These are phyloP conservation scores for Xanthorhoe designata DNA, from an alignment of 2,888 invertebrate species.

Conservation along the genomic window DNA sequence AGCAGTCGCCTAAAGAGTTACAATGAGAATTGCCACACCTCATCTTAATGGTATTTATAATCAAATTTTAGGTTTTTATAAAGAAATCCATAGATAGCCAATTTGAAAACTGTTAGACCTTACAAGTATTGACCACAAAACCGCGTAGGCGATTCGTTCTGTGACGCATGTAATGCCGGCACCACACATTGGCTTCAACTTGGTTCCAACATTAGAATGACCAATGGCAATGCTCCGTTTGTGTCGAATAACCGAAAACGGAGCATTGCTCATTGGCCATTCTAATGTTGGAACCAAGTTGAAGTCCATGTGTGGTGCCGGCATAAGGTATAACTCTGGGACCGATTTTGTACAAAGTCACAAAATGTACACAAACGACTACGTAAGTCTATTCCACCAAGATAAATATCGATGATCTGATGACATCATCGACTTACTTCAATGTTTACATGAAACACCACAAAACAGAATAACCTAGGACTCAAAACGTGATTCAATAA, in stretches of 20 bases:
- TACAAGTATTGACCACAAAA: slow-evolving; percentile 57
- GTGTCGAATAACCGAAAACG: no score
- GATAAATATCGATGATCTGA: slow-evolving; percentile 50
- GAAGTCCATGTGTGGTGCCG: no score
- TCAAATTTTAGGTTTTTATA: slow-evolving; percentile 17
- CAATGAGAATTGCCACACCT: slow-evolving; percentile 20
- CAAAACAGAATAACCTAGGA: slow-evolving; percentile 5
- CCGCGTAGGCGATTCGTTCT: slow-evolving; percentile 58
- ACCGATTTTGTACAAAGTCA: slow-evolving; percentile 59
- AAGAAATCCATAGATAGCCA: slow-evolving; percentile 15
- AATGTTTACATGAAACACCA: slow-evolving; percentile 60
- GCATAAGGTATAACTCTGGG: slow-evolving; percentile 51
- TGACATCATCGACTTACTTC: slow-evolving; percentile 74
- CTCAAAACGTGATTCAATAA: not conserved
- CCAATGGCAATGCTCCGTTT: no score
- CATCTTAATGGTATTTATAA: slow-evolving; percentile 16
- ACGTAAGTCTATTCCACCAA: slow-evolving; percentile 52
- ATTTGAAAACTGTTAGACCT: slow-evolving; percentile 53
- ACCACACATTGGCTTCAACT: no score
- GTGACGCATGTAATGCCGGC: slow-evolving; percentile 72
- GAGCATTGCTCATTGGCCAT: no score
- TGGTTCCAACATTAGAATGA: no score
- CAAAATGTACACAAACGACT: slow-evolving; percentile 42
- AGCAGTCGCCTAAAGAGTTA: slow-evolving; percentile 15
- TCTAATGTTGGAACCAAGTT: no score